Conservation (phyloP, 2,888 invertebrate genomes). For the Fragum whitleyi region DNA sequence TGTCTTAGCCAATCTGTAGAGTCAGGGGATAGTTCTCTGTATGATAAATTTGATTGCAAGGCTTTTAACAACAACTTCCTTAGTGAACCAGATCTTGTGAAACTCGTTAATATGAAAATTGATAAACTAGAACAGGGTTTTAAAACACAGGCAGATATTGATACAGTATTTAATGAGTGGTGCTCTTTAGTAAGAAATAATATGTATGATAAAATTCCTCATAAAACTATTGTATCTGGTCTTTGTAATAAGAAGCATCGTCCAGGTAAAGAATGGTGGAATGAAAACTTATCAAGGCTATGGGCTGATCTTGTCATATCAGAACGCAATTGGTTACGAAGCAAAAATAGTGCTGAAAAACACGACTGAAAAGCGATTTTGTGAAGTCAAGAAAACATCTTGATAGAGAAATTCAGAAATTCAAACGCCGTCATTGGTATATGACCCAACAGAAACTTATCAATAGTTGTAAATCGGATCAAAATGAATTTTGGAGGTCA, state of each 20-base stretch:
- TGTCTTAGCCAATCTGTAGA: not conserved
- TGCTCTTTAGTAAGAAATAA: constrained; percentile 17
- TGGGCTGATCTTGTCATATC: constrained; percentile 17
- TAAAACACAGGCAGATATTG: constrained; percentile 25
- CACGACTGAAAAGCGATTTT: not conserved
- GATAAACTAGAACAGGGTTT: constrained; percentile 18
- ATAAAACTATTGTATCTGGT: constrained; percentile 16
- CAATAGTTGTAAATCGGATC: constrained; percentile 7
- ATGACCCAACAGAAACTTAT: constrained; percentile 14
- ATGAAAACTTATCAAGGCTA: not conserved
- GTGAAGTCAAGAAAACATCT: constrained; percentile 15
- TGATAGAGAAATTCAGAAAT: constrained; percentile 29
- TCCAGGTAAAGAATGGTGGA: constrained; percentile 23
- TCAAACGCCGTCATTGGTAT: constrained; percentile 34
- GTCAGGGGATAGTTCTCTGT: not conserved
- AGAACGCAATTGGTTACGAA: constrained; percentile 21
- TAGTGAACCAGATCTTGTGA: not conserved
- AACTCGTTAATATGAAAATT: not conserved
- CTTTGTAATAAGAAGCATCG: not conserved
- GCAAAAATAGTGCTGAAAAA: constrained; percentile 18
- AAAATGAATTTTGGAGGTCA: constrained; percentile 31
- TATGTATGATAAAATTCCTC: constrained; percentile 27
- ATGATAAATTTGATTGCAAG: constrained; percentile 8
- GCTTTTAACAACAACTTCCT: not conserved
- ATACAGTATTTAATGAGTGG: constrained; percentile 25